phyloP scores from a whole-genome alignment of 2,888 invertebrate species.

The Catocala nupta region DNA sequence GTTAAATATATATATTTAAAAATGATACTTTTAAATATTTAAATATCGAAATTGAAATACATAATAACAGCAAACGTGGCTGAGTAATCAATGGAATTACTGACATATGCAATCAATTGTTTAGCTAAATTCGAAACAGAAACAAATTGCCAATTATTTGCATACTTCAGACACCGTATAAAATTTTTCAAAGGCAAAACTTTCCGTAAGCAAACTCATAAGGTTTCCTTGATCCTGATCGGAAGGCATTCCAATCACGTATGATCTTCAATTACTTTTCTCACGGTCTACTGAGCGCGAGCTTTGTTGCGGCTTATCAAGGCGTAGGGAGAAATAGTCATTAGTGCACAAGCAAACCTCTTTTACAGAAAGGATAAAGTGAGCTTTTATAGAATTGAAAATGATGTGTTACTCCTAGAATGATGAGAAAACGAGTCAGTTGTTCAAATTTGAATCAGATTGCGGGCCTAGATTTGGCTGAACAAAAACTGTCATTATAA shows the following conservation, averaged over 20 bases:
- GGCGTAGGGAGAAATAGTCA: conserved; percentile 43
- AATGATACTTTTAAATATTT: no score
- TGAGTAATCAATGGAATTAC: no score
- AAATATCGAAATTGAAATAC: no score
- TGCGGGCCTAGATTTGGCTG: neutral
- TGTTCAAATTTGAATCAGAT: neutral
- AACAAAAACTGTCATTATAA: neutral
- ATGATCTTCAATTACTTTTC: conserved; percentile 69
- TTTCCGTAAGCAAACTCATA: conserved; percentile 17
- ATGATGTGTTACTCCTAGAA: conserved; percentile 16
- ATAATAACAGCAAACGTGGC: no score
- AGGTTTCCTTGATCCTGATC: conserved; percentile 30
- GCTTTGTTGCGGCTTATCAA: conserved; percentile 59
- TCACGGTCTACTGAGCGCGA: conserved; percentile 57
- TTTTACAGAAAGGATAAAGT: conserved; percentile 21
- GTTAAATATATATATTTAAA: no score
- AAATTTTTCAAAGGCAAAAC: conserved; percentile 32
- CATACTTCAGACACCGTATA: neutral
- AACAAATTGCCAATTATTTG: neutral
- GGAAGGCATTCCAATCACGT: conserved; percentile 62
- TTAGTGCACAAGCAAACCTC: conserved; percentile 38
- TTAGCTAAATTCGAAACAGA: neutral
- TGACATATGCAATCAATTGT: neutral
- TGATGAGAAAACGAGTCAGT: neutral
- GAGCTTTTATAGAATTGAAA: conserved; percentile 23